Evolutionary conservation across 1,140 invertebrate genomes (phyloP), one percentile per base, ranked within the genome.

Genomic region (Zaprionus gabonicus): DNA sequence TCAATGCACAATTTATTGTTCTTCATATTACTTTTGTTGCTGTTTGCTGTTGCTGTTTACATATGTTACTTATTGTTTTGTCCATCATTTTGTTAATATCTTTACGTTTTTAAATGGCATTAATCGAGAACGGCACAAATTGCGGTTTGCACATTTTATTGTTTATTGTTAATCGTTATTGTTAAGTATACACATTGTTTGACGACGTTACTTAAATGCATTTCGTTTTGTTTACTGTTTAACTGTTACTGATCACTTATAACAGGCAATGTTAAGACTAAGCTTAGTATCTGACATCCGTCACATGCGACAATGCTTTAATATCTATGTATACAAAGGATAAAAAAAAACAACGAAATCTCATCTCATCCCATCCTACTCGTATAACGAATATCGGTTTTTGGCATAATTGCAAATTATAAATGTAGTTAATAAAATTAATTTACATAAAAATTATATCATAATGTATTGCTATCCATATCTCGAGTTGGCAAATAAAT

Each of bases 341-440:
- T 23, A 23, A 23, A 28, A 83, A 49, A 58, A 60, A 66, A 55
- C 49, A 86, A 86, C 76, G 83, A 82, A 82, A 86, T 78, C 76
- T 85, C 80, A 71, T 76, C 64, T 75, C 59, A 76, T 72, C 55
- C 66, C 53, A 70, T 71, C 20, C 69, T 79, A 77, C 76, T 82
- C 81, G 64, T 82, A 83, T 64, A 84, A 71, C 67, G 64, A 85
- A 63, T 82, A 46, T 76, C 36, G 46, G 44, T 75, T 58, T 80
- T 85, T 76, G 69, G 70, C 59, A 70, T 73, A 41, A 73, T 36
- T 76, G 60, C 64, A 86, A 86, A 86, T 86, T 86, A 86, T 86
- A 86, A 82, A 86, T 86, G 83, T 86, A 86, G 83, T 82, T 87
- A 86, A 86, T 72, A 64, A 86, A 85, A 81, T 87, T 76, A 80